These are phyloP conservation scores for Cyprinodon variegatus DNA, from an alignment of 2,113 vertebrate species.

Conservation along the genomic window DNA sequence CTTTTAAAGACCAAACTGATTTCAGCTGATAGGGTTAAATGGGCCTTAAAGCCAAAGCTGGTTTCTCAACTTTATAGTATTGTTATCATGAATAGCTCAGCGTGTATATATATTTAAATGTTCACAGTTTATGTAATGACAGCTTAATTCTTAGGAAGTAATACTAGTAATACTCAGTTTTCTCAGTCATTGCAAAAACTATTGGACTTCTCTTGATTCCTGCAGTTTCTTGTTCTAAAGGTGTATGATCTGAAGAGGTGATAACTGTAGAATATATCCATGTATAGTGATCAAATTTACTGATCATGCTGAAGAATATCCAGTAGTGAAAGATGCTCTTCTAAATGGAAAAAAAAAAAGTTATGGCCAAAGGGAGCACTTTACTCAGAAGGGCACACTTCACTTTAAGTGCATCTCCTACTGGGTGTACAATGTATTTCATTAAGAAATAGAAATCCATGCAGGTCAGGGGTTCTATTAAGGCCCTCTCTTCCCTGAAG, in stretches of 20 bases:
- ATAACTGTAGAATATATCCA: not conserved
- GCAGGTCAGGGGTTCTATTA: constrained; percentile 70
- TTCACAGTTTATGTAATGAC: not conserved
- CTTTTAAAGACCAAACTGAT: too few relatives aligned
- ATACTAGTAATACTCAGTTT: not conserved
- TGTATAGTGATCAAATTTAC: constrained; percentile 40
- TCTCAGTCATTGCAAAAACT: too few relatives aligned
- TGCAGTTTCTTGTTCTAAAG: too few relatives aligned
- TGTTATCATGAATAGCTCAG: constrained; percentile 1
- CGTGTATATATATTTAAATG: not conserved
- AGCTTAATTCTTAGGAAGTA: constrained; percentile 17
- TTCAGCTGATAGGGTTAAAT: too few relatives aligned
- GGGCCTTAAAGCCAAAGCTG: not conserved
- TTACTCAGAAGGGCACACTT: constrained; percentile 64
- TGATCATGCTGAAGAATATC: constrained; percentile 56
- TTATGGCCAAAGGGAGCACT: constrained; percentile 57
- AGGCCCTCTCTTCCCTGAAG: constrained; percentile 65
- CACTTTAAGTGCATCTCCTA: constrained; percentile 66
- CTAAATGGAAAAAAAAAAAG: constrained; percentile 41
- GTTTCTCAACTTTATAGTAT: not conserved
- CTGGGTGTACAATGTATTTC: constrained; percentile 69
- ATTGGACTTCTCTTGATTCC: too few relatives aligned
- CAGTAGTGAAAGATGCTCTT: constrained; percentile 44
- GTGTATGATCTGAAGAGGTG: too few relatives aligned
- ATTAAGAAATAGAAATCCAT: constrained; percentile 69